Evolutionary conservation across 2,797 vertebrate species (phyloP), one percentile per base, ranked within the genome.

Genomic region (Molossus molossus): DNA sequence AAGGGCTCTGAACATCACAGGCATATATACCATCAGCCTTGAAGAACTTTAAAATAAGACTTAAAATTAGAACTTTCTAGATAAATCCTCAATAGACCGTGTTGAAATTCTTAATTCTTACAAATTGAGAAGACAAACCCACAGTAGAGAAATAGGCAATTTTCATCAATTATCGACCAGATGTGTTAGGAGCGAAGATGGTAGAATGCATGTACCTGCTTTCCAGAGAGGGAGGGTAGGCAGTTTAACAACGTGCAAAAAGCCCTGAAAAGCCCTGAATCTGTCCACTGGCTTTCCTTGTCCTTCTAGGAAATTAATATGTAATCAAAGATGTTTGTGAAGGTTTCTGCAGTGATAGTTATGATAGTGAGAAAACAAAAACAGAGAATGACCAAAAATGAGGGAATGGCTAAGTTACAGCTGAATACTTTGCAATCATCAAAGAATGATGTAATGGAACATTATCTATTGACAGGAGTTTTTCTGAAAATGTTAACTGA

Each of bases 31-130:
- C 5, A 9, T 83, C 70, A 65, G 25, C 75, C 9, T 72, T 91
- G 62, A 93, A 88, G 33, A 77, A 79, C 58, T 82, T 89, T 60
- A 76, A 93, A 96, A 57, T 75, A 15, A 65, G 4, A 83, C 37
- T 92, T 73, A 73, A 93, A 91, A 86, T 33, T 57, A 72, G 65
- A 50, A 60, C 25, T 79, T 89, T 90, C 64, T n/a, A 94, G 55
- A 45, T 55, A 55, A 15, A 23, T 73, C 57, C 12, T 87, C 84
- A 37, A 3, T 50, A 45, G 67, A 82, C 6, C 58, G 60, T 83
- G 23, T 90, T 85, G 17, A 67, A 91, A 77, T 93, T 55, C 3
- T 60, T 91, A 40, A 37, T 57, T 87, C 10, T 87, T 58, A 33
- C 1, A 80, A 60, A 60, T 85, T 53, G 57, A 67, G 60, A 82